These are phyloP conservation scores for Lithobates sylvaticus DNA, from an alignment of 2,797 vertebrate species.

Conservation along the genomic window DNA sequence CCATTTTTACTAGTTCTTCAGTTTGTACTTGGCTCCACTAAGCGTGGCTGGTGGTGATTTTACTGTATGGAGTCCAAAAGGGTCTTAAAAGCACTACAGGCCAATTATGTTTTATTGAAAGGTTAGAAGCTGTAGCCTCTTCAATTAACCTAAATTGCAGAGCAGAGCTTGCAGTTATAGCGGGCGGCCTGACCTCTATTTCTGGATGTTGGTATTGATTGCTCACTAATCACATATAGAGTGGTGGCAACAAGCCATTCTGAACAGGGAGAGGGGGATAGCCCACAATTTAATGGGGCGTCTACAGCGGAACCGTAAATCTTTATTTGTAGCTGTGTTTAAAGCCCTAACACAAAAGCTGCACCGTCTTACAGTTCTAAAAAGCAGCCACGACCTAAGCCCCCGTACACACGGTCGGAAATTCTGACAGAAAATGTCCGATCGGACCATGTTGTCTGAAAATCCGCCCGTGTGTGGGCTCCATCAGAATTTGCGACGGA, in stretches of 20 bases:
- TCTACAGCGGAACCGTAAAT: neutral
- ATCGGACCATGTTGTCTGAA: no score
- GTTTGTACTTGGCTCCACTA: neutral
- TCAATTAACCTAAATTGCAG: neutral
- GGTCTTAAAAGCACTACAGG: neutral
- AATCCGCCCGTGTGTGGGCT: no score
- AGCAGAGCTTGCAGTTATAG: neutral
- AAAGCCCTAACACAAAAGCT: no score
- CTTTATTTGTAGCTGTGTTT: no score
- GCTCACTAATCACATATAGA: neutral
- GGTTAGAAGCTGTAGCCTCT: neutral
- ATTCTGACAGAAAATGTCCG: no score
- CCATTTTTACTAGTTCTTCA: neutral
- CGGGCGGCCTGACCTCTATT: neutral
- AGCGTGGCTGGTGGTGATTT: neutral
- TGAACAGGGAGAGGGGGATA: neutral
- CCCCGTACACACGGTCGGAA: no score
- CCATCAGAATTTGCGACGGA: no score
- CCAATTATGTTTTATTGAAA: neutral
- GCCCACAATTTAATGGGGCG: neutral
- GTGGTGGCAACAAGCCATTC: neutral
- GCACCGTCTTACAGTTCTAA: no score
- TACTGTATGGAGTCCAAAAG: neutral
- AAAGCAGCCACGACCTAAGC: no score
- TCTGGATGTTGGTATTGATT: neutral